Evolutionary conservation across 2,888 invertebrate genomes (phyloP), one percentile per base, ranked within the genome.

Genomic region (Torymus texanus): DNA sequence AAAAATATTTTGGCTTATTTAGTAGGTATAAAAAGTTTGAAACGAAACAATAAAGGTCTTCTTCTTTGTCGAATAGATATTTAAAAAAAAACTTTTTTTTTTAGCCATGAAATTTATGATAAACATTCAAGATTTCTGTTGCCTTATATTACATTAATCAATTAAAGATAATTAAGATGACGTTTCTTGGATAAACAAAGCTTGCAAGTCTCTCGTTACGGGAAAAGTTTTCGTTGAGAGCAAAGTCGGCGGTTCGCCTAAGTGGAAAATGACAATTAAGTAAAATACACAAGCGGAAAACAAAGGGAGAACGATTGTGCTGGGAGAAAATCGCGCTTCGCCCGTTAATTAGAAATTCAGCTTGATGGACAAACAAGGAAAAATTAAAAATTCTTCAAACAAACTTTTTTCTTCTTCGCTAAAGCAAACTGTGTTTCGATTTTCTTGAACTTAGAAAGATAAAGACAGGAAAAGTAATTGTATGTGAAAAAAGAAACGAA

Each of bases 301-400:
- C 78, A 72, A 78, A 78, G 72, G 77, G 65, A 59, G 58, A 77
- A 71, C 71, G 78, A 66, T 78, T 78, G 18, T 50, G 13, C 21
- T 8, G 55, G 21, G 1, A 72, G 72, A 56, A 78, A 72, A 78
- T 66, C 67, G 51, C 59, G 78, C 61, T 67, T 59, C 55, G 18
- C 5, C 41, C 53, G 67, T 66, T 78, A 78, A 78, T 78, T 78
- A 72, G 72, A 72, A 78, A 78, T 78, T 78, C 66, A 18, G 65
- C 67, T 72, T 14, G 41, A 66, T 61, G 10, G 61, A 61, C 66
- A 78, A 72, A 78, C 66, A 72, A 66, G 71, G 67, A 66, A 72
- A 66, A 78, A 77, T 77, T 77, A 66, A 72, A 72, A 77, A 77
- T 77, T 71, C 77, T 18, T 71, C 77, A 77, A 77, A 77, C 77